Conservation (phyloP, 2,888 invertebrate genomes). For the Chrysodeixis includens region DNA sequence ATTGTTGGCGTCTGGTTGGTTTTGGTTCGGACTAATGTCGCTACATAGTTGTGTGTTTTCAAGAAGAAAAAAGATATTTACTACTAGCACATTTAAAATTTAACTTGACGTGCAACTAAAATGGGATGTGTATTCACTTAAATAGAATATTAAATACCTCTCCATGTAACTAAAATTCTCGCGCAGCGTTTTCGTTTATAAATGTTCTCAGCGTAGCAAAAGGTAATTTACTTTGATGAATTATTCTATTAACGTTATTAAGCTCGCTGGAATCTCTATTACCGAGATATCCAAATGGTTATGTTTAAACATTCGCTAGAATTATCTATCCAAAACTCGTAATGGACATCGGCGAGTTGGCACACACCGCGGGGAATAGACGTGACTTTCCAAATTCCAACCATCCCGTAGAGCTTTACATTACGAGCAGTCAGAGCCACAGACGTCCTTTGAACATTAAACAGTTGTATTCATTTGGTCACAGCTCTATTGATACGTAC, state of each 20-base stretch:
- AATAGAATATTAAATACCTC: too few relatives aligned
- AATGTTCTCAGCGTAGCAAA: conserved; percentile 38
- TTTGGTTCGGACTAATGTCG: neutral
- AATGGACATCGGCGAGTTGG: conserved; percentile 61
- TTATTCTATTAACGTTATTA: conserved; percentile 40
- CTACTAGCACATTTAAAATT: too few relatives aligned
- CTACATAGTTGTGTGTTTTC: too few relatives aligned
- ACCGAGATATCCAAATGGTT: conserved; percentile 37
- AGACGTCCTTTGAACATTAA: conserved; percentile 58
- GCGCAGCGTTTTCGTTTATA: conserved; percentile 33
- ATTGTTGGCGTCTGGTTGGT: neutral
- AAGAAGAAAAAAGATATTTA: too few relatives aligned
- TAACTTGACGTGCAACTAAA: too few relatives aligned
- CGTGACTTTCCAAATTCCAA: conserved; percentile 61
- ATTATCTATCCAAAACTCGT: conserved; percentile 60
- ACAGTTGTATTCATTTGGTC: conserved; percentile 57
- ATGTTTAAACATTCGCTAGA: conserved; percentile 40
- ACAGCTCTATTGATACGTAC: conserved; percentile 39
- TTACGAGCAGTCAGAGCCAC: conserved; percentile 47
- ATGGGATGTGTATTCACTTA: too few relatives aligned
- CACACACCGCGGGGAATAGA: conserved; percentile 59
- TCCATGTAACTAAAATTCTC: conserved; percentile 9
- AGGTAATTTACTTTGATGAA: conserved; percentile 47
- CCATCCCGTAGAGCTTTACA: conserved; percentile 57
- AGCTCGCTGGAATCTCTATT: conserved; percentile 33